phyloP scores from a whole-genome alignment of 2,888 invertebrate genomes.

The Agonopterix alstromeriana region DNA sequence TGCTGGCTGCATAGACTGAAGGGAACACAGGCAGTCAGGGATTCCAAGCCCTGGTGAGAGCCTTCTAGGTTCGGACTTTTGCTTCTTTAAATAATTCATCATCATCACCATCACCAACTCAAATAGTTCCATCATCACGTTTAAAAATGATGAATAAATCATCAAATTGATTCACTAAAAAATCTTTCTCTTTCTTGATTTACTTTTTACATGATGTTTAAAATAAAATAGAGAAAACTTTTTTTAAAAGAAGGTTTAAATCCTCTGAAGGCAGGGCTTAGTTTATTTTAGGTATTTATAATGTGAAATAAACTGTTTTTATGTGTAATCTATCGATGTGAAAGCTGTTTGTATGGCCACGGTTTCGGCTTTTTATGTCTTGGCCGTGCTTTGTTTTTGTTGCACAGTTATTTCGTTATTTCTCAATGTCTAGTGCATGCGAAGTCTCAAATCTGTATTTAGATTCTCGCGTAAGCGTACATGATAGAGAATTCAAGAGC shows the following conservation, averaged over 20 bases:
- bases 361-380: conserved; percentile 65
- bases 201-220: background rate
- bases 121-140: conserved; percentile 4
- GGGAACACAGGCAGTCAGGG: conserved; percentile 75
- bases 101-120: conserved; percentile 25
- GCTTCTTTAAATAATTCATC: conserved; percentile 58
- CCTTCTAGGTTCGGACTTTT: conserved; percentile 74
- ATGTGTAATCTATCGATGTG: conserved; percentile 29
- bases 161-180: conserved; percentile 9
- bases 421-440: conserved; percentile 58
- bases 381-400: conserved; percentile 66
- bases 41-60: conserved; percentile 78
- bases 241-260: conserved; percentile 32
- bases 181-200: background rate
- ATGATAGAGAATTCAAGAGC: too few species aligned
- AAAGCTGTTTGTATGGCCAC: conserved; percentile 57
- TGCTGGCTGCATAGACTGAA: conserved; percentile 75
- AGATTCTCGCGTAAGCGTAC: too few species aligned
- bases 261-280: conserved; percentile 72
- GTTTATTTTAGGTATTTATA: conserved; percentile 24
- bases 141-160: background rate
- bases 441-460: too few species aligned
- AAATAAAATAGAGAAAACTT: conserved; percentile 4
- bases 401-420: conserved; percentile 40
- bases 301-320: conserved; percentile 14